Base-by-base conservation (phyloP, 1,140 invertebrate genomes). In the Pseudomyrmex flavicornis region DNA sequence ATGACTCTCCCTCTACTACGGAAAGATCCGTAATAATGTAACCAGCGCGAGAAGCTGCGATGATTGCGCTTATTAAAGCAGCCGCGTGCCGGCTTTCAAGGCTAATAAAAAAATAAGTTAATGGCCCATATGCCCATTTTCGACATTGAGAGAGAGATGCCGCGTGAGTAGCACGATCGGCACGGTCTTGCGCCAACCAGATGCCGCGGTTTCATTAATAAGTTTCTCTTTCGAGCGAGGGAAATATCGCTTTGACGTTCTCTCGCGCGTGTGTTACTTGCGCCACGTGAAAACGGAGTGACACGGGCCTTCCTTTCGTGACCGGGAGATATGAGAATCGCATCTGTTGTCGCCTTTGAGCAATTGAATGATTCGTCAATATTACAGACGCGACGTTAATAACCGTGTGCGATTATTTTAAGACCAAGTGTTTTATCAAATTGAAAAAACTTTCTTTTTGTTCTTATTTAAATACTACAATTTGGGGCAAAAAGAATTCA, bases 191-290 rank as follows among this genome's bases (percentile, higher is more conserved):
- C 75, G 65, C 72, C 35, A 9, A 15, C 58, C 70, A 69, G 68
- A 58, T 82, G 85, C 72, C 73, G 58, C 52, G 46, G 70, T 88
- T 84, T 87, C 75, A 82, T 88, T 88, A 85, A 85, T 77, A 85
- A 82, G 35, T 77, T 74, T 73, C 76, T 77, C 70, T 75, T 75
- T 76, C 83, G 77, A 26, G 26, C 72, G 86, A 70, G 86, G 9
- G 50, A 52, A 82, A 88, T 80, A 80, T 86, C 70, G 52, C 48
- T 56, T 46, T 22, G 48, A 22, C 69, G 56, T 77, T 76, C 85
- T 85, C 72, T 87, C 75, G 74, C 70, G 72, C 48, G 59, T 1
- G 26, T 46, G 15, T 69, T 59, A 76, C 62, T 63, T 59, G 50
- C 59, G 44, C 82, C 35, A 26, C 66, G 83, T 65, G 88, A 88